Percentiles rank a stretch among this genome's conserved stretches.
phyloP scores from a whole-genome alignment of 2,113 vertebrate species.

The Microcebus tavaratra region DNA sequence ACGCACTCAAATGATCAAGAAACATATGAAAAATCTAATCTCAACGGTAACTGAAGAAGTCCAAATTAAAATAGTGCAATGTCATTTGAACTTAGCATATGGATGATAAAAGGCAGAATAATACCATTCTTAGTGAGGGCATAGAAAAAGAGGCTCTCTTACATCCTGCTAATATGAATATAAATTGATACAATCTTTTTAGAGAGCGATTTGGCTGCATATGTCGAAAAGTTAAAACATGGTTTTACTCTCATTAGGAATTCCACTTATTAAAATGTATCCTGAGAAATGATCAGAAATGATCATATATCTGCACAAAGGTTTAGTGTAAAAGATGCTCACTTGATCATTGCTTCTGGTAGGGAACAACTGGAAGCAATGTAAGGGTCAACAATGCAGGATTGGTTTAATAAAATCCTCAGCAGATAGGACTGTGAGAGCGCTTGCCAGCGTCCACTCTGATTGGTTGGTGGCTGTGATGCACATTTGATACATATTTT shows the following conservation, averaged over 20 bases:
- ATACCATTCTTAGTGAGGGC: background rate
- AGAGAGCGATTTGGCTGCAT: background rate
- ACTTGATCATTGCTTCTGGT: background rate
- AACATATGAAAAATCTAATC: background rate
- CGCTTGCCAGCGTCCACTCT: background rate
- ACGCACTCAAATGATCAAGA: background rate
- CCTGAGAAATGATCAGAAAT: background rate
- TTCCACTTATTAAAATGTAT: background rate
- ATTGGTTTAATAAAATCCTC: background rate
- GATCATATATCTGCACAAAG: background rate
- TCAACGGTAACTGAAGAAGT: constrained; percentile 1
- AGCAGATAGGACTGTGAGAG: background rate
- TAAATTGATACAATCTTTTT: background rate
- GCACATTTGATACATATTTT: background rate
- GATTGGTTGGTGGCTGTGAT: background rate
- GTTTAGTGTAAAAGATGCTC: background rate
- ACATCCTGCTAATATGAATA: background rate
- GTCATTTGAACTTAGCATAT: background rate
- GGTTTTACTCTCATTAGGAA: background rate
- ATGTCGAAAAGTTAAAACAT: background rate
- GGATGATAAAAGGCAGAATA: background rate
- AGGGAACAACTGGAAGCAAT: background rate
- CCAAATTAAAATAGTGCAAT: background rate
- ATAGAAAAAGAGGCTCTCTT: background rate
- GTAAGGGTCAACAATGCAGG: background rate